These are phyloP conservation scores for Eurypyga helias DNA, from an alignment of 2,113 vertebrate genomes.

Conservation along the genomic window DNA sequence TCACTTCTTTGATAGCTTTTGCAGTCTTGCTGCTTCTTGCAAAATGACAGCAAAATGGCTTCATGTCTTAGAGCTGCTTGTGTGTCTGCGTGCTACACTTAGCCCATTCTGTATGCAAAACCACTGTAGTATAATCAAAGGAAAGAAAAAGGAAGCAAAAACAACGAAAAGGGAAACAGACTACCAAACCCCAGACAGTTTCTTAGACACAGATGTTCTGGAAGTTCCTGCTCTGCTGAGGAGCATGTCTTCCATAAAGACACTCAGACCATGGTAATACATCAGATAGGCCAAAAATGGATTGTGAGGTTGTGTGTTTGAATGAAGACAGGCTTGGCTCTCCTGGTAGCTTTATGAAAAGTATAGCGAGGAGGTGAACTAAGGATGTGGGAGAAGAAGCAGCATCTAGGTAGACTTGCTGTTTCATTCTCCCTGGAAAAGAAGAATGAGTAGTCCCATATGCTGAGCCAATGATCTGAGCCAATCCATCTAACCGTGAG, in stretches of 20 bases:
- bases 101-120: neutral
- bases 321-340: neutral
- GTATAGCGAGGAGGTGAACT: neutral
- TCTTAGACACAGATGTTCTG: neutral
- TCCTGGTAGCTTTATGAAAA: neutral
- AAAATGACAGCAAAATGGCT: neutral
- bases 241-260: neutral
- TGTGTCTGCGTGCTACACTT: neutral
- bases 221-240: neutral
- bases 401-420: neutral
- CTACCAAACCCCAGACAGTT: neutral
- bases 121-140: neutral
- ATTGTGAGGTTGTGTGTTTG: neutral
- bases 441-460: neutral
- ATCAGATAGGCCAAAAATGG: neutral
- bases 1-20: neutral
- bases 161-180: neutral
- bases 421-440: neutral
- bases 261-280: rapidly evolving
- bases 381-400: neutral
- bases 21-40: neutral
- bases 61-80: neutral
- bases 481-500: neutral
- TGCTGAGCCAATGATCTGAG: neutral
- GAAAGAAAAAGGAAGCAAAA: neutral